Percentiles rank a stretch among this genome's conserved stretches.
Conservation (phyloP, 2,797 vertebrate species). For the Chloroceryle inda region DNA sequence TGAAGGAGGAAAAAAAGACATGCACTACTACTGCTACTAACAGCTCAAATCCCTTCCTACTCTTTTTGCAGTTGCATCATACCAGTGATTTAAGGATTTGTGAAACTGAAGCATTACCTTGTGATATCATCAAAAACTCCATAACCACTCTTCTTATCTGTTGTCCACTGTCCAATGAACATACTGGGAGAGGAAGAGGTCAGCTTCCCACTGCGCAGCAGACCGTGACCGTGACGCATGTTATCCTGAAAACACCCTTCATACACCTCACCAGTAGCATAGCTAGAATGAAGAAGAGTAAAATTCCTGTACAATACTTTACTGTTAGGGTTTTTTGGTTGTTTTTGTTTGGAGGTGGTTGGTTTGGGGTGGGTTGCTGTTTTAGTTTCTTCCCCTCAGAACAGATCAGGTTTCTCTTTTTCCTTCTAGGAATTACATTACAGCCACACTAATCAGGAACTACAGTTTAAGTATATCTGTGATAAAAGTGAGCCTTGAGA, state of each 20-base stretch:
- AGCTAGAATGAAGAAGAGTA: conserved; percentile 79
- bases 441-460: neutral
- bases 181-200: conserved; percentile 96
- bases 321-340: neutral
- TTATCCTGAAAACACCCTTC: conserved; percentile 95
- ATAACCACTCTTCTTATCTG: conserved; percentile 95
- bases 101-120: conserved; percentile 82
- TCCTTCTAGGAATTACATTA: neutral
- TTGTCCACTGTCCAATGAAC: conserved; percentile 96
- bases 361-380: too few relatives aligned
- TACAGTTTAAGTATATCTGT: neutral
- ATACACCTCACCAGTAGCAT: conserved; percentile 94
- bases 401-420: neutral
- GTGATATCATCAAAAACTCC: conserved; percentile 98
- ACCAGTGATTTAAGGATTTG: neutral
- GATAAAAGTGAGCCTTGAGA: neutral
- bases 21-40: neutral
- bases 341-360: neutral
- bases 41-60: neutral
- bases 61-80: neutral
- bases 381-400: neutral
- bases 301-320: neutral
- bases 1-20: too few relatives aligned
- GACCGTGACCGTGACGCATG: conserved; percentile 93
- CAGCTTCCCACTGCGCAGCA: conserved; percentile 93